Base-by-base conservation (phyloP, 2,797 vertebrate species). In the Periparus ater region DNA sequence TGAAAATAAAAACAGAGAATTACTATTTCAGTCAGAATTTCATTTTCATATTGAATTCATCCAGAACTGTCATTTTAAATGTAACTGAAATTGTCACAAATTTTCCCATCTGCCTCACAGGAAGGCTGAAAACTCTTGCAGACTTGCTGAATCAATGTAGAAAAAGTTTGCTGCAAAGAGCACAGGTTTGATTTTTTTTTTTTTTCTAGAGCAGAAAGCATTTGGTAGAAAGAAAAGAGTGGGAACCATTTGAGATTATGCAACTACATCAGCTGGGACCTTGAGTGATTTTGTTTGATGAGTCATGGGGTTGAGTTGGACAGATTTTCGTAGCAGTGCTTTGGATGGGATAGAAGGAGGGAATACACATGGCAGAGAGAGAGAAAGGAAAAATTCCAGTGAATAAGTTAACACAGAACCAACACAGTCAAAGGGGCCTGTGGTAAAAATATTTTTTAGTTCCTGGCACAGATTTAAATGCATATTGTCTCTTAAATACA, bases 41-140 rank as follows among this genome's bases (percentile, higher is more conserved):
- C 32, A 91, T 84, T 74, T 91, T 92, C 73, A 25, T 48, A 50
- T 44, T 36, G 32, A 93, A 81, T 70, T 84, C 3, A 79, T 75
- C 45, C 6, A 17, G 93, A 95, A 36, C 27, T 54, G 79, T 40
- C 77, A 65, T 63, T 77, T 92, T 54, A 88, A 96, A 77, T 86
- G 30, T 42, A 90, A 90, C 83, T 71, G 55, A 88, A 91, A 68
- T 71, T 89, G 61, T 63, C 74, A 82, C 74, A 79, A 61, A 88
- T 82, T 85, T 91, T 93, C 61, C 95, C 85, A 90, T 95, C 83
- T 95, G 94, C 88, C 89, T 90, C 42, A 50, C 53, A 54, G 38
- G 63, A 81, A 53, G 32, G 27, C 77, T 91, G 68, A 66, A 87
- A 76, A 67, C 34, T 60, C 65, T 11, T 60, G 47, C 36, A 75